Evolutionary conservation across 2,797 vertebrate species (phyloP).

Genomic region (Columba guinea): DNA sequence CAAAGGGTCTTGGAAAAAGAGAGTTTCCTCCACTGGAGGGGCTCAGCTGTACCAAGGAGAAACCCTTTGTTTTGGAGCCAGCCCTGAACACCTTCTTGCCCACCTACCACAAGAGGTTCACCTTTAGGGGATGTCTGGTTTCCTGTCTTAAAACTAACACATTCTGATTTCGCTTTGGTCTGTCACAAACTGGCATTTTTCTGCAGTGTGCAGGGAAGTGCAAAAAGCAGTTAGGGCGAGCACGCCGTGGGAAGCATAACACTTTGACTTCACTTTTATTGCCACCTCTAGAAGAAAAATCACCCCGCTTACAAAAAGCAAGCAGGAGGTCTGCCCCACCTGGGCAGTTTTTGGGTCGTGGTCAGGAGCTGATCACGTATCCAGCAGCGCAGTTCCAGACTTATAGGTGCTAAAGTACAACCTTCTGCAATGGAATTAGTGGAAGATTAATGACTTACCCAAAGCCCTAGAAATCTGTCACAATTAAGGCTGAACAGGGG

Average conservation of each 20-base stretch:
- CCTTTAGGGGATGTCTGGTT: not conserved
- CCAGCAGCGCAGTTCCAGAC: not conserved
- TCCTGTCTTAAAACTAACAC: not conserved
- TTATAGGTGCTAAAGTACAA: not conserved
- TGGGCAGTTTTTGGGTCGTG: not conserved
- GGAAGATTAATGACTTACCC: not conserved
- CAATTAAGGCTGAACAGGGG: not conserved
- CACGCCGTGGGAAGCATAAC: rapidly evolving
- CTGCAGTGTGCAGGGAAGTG: not conserved
- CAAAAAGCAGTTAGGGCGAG: not conserved
- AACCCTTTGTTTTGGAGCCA: not conserved
- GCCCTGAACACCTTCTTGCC: not conserved
- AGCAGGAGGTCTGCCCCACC: not conserved
- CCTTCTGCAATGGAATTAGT: not conserved
- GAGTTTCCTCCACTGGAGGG: not conserved
- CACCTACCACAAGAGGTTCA: not conserved
- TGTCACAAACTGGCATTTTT: not conserved
- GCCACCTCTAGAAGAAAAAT: not conserved
- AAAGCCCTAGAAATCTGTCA: not conserved
- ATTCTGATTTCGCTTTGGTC: not conserved
- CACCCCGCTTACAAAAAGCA: not conserved
- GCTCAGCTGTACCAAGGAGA: not conserved
- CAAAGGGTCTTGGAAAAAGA: not conserved
- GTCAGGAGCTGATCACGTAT: not conserved
- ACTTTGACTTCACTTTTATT: not conserved